These are phyloP conservation scores for Cyprinus carpio DNA, from an alignment of 2,113 vertebrate genomes.

Conservation along the genomic window DNA sequence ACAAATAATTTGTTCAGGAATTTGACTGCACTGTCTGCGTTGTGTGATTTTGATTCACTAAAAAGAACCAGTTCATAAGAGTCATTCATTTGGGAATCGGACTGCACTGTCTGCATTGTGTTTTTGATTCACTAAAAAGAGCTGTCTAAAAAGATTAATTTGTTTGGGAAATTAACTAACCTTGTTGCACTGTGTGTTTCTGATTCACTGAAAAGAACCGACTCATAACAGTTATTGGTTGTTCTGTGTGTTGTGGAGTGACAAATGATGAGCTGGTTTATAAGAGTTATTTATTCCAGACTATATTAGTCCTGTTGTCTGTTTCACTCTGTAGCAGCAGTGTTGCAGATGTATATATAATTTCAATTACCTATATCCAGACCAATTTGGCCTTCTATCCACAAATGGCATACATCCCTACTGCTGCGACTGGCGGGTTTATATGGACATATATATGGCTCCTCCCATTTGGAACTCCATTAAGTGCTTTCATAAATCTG, in stretches of 20 bases:
- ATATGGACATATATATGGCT: not conserved
- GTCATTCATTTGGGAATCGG: not conserved
- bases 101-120: no score
- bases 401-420: not conserved
- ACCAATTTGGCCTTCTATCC: not conserved
- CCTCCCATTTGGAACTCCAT: not conserved
- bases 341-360: not conserved
- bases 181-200: no score
- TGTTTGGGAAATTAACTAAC: no score
- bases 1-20: not conserved
- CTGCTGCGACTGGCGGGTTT: not conserved
- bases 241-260: not conserved
- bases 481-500: conserved; percentile 35
- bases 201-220: not conserved
- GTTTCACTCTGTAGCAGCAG: not conserved
- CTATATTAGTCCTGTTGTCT: no score
- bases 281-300: no score
- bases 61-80: not conserved
- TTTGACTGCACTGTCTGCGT: rapidly evolving
- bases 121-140: no score
- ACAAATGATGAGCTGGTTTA: not conserved
- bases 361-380: not conserved
- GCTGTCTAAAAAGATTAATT: no score
- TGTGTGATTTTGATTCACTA: not conserved
- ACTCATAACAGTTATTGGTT: not conserved